phyloP scores from a whole-genome alignment of 2,888 invertebrate genomes.

The Caenorhabditis sulstoni region DNA sequence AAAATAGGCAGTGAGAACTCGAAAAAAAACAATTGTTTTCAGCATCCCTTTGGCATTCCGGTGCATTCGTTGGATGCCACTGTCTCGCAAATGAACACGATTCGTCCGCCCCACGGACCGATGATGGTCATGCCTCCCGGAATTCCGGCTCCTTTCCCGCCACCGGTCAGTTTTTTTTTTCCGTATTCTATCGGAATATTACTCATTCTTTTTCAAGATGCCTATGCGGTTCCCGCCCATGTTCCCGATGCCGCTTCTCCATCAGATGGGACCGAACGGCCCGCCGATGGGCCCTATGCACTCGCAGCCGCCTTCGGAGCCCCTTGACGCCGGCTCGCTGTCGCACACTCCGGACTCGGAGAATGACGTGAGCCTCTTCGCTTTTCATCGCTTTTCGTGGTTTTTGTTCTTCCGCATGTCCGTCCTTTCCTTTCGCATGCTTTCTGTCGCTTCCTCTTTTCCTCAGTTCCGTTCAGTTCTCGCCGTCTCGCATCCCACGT shows the following conservation, averaged over 20 bases:
- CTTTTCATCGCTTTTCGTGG: neutral
- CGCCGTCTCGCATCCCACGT: neutral
- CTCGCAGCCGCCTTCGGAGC: conserved; percentile 65
- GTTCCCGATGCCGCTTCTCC: conserved; percentile 48
- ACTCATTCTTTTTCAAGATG: conserved; percentile 22
- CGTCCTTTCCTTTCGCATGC: neutral
- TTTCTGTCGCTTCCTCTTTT: neutral
- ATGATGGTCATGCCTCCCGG: conserved; percentile 62
- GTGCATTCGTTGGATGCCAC: conserved; percentile 42
- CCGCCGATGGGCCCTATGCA: conserved; percentile 33
- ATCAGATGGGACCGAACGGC: conserved; percentile 29
- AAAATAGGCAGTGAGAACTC: neutral
- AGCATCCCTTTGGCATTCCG: conserved; percentile 49
- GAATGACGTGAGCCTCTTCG: conserved; percentile 50
- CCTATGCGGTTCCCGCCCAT: conserved; percentile 41
- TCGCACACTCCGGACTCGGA: conserved; percentile 67
- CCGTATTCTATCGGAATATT: neutral
- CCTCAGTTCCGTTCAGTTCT: conserved; percentile 9
- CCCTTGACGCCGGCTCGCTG: conserved; percentile 56
- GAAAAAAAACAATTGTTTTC: too few relatives aligned
- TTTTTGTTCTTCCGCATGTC: neutral
- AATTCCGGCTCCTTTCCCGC: conserved; percentile 33
- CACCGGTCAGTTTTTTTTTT: conserved; percentile 28
- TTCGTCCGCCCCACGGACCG: conserved; percentile 26
- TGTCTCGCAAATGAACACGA: conserved; percentile 14